Conservation (phyloP, 2,888 invertebrate species). For the Fissipunctia ypsillon region DNA sequence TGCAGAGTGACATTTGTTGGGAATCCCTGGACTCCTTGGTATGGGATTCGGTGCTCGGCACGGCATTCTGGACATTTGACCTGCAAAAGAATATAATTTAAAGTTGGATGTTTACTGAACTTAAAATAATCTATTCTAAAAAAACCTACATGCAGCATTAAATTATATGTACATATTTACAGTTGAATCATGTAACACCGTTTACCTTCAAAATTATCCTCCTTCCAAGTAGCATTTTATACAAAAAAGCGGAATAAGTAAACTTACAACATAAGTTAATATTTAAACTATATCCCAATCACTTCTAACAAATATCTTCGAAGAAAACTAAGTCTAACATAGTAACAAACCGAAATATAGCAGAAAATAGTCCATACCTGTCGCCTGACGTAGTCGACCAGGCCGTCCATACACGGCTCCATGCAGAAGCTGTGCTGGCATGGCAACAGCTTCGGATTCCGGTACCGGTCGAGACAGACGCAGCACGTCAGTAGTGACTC, state of each 20-base stretch:
- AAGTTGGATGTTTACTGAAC: neutral
- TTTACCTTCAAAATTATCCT: constrained; percentile 37
- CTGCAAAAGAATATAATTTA: constrained; percentile 83
- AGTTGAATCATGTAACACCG: neutral
- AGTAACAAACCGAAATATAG: neutral
- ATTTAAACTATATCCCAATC: constrained; percentile 1
- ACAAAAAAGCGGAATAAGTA: constrained; percentile 44
- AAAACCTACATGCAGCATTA: constrained; percentile 34
- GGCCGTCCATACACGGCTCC: constrained; percentile 99
- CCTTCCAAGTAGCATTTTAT: constrained; percentile 16
- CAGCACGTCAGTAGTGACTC: constrained; percentile 99
- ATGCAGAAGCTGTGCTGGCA: constrained; percentile 99
- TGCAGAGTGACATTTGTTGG: constrained; percentile 99
- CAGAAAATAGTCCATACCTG: constrained; percentile 91
- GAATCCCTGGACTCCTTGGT: constrained; percentile 98
- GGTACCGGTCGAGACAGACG: constrained; percentile 99
- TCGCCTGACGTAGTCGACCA: constrained; percentile 98
- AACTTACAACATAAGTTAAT: constrained; percentile 8
- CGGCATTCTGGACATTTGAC: constrained; percentile 99
- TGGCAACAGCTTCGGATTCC: constrained; percentile 99
- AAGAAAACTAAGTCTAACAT: neutral
- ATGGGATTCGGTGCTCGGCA: constrained; percentile 98
- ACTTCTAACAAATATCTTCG: neutral
- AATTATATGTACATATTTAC: constrained; percentile 34
- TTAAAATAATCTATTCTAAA: neutral